phyloP scores from a whole-genome alignment of 2,888 invertebrate species.

The Rhyacophila evoluta region DNA sequence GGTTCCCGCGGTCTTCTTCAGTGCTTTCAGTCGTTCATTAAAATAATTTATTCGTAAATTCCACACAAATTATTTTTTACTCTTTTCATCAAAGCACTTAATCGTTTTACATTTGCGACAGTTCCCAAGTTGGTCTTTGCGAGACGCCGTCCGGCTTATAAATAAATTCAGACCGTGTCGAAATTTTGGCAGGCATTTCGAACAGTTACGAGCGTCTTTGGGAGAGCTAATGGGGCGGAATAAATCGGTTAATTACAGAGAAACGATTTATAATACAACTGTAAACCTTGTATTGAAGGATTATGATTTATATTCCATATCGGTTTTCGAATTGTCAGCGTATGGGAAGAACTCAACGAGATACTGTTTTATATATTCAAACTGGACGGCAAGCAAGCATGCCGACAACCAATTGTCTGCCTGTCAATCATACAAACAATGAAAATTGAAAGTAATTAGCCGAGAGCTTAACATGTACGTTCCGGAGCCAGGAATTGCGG shows the following conservation, averaged over 20 bases:
- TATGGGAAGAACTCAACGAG: too few species aligned
- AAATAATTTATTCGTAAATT: too few species aligned
- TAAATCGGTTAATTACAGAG: not conserved
- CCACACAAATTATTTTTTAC: not conserved
- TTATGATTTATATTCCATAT: not conserved
- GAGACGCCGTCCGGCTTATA: not conserved
- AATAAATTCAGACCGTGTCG: slow-evolving; percentile 13
- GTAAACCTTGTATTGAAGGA: not conserved
- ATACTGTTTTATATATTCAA: too few species aligned
- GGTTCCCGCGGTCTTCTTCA: too few species aligned
- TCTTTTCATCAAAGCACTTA: not conserved
- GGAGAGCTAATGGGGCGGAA: not conserved
- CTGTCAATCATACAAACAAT: too few species aligned
- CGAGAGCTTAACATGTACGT: too few species aligned
- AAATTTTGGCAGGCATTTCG: not conserved
- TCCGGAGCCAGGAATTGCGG: too few species aligned
- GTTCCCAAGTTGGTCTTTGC: not conserved
- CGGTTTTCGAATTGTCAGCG: not conserved
- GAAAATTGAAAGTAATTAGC: too few species aligned
- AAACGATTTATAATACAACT: not conserved
- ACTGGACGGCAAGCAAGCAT: too few species aligned
- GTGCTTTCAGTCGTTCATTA: too few species aligned
- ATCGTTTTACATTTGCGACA: not conserved
- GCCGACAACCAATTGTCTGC: too few species aligned
- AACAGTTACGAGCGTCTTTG: not conserved